Evolutionary conservation across 2,888 invertebrate genomes (phyloP).

Genomic region (Toxonevra muliebris): DNA sequence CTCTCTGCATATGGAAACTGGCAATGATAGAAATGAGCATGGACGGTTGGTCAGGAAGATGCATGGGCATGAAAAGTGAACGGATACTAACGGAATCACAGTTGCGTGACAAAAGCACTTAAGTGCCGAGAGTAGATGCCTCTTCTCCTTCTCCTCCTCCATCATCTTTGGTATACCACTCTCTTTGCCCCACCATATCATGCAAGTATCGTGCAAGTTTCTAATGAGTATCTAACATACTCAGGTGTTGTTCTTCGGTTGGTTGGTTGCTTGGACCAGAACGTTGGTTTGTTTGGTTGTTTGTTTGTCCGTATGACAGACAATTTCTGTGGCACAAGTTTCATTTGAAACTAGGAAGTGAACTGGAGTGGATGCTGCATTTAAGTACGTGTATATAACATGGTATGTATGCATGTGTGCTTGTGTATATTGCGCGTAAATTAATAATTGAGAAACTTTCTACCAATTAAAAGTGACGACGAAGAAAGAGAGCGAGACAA

Average conservation of each 20-base stretch:
- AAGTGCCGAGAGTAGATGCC: slow-evolving; percentile 20
- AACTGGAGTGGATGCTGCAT: neutral
- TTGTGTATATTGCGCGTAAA: slow-evolving; percentile 23
- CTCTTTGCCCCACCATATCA: neutral
- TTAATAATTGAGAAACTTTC: slow-evolving; percentile 33
- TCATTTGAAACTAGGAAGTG: neutral
- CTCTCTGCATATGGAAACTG: neutral
- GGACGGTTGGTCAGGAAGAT: neutral
- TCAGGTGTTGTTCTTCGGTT: no score
- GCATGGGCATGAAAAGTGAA: neutral
- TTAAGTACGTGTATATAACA: slow-evolving; percentile 8
- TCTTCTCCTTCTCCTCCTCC: slow-evolving; percentile 2
- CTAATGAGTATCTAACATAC: no score
- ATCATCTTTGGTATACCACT: neutral
- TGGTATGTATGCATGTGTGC: slow-evolving; percentile 15
- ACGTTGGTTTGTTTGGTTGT: no score
- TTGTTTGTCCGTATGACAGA: no score
- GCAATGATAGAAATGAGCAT: neutral
- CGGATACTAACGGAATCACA: slow-evolving; percentile 19
- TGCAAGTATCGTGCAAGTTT: neutral
- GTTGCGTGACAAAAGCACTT: slow-evolving; percentile 28
- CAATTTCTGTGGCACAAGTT: no score
- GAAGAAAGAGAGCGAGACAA: neutral
- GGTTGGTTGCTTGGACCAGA: no score
- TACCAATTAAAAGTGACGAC: slow-evolving; percentile 29